Evolutionary conservation across 2,113 vertebrate genomes (phyloP).

Genomic region (Morphnarchus princeps): DNA sequence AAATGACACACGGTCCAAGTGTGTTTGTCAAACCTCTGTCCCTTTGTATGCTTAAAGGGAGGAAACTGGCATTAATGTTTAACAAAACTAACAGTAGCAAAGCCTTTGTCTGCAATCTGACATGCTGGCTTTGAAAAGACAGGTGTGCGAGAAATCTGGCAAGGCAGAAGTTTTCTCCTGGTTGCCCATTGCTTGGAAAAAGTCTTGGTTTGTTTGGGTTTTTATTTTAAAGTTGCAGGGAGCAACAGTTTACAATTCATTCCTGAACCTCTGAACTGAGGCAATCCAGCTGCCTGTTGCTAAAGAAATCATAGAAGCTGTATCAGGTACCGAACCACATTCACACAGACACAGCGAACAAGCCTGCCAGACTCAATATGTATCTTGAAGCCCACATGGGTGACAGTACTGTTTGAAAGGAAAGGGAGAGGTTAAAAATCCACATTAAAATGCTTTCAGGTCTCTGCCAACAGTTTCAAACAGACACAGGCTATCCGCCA

Average conservation of each 20-base stretch:
- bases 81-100: conserved; percentile 15
- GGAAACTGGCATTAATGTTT: conserved; percentile 54
- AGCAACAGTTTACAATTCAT: background rate
- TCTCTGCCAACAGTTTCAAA: background rate
- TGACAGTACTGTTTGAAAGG: background rate
- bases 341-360: background rate
- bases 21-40: conserved; percentile 17
- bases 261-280: background rate
- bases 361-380: background rate
- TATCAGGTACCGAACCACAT: background rate
- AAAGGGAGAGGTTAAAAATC: conserved; percentile 27
- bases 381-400: background rate
- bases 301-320: background rate
- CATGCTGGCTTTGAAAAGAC: background rate
- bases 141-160: background rate
- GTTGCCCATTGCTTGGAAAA: background rate
- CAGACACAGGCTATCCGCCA: background rate
- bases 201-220: background rate
- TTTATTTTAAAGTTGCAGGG: background rate
- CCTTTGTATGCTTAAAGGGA: conserved; percentile 48
- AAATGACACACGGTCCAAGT: background rate
- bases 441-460: background rate
- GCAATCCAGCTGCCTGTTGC: background rate
- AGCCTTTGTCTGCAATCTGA: background rate
- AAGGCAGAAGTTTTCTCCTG: background rate